phyloP scores from a whole-genome alignment of 2,113 vertebrate genomes.

The Seriola dumerili region DNA sequence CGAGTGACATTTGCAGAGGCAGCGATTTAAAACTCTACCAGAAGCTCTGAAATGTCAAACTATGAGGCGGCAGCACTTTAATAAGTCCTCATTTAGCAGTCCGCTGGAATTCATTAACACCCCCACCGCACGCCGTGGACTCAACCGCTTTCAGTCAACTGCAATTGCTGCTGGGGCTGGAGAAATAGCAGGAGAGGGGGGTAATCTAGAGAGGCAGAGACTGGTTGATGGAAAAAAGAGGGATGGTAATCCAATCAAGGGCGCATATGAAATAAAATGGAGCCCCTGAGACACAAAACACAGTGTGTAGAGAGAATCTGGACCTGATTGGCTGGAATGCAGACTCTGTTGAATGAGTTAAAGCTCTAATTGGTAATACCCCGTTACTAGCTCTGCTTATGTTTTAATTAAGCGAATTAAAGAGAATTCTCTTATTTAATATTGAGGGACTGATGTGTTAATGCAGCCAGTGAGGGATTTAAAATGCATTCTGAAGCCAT shows the following conservation, averaged over 20 bases:
- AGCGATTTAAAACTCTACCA: slow-evolving; percentile 73
- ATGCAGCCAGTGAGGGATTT: slow-evolving; percentile 25
- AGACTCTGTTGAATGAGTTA: slow-evolving; percentile 45
- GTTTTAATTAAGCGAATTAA: slow-evolving; percentile 50
- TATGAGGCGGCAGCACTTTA: slow-evolving; percentile 69
- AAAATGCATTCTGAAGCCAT: slow-evolving; percentile 1
- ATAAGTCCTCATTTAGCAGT: slow-evolving; percentile 80
- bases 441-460: slow-evolving; percentile 8
- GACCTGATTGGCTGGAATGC: slow-evolving; percentile 36
- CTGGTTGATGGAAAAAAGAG: slow-evolving; percentile 26
- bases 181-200: slow-evolving; percentile 45
- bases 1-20: slow-evolving; percentile 76
- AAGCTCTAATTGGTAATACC: slow-evolving; percentile 32
- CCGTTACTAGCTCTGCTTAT: slow-evolving; percentile 26
- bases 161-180: slow-evolving; percentile 41
- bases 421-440: slow-evolving; percentile 23
- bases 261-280: slow-evolving; percentile 56
- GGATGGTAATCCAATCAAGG: slow-evolving; percentile 71
- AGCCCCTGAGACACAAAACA: slow-evolving; percentile 51
- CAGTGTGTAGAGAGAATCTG: slow-evolving; percentile 32
- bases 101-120: slow-evolving; percentile 81
- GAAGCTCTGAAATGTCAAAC: slow-evolving; percentile 79
- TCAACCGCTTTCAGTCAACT: slow-evolving; percentile 59
- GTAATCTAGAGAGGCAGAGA: slow-evolving; percentile 9
- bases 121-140: slow-evolving; percentile 63